A percentile compares a stretch with the other conserved stretches of the same genome.
phyloP scores from a whole-genome alignment of 2,113 vertebrate species.

The Rhea pennata region DNA sequence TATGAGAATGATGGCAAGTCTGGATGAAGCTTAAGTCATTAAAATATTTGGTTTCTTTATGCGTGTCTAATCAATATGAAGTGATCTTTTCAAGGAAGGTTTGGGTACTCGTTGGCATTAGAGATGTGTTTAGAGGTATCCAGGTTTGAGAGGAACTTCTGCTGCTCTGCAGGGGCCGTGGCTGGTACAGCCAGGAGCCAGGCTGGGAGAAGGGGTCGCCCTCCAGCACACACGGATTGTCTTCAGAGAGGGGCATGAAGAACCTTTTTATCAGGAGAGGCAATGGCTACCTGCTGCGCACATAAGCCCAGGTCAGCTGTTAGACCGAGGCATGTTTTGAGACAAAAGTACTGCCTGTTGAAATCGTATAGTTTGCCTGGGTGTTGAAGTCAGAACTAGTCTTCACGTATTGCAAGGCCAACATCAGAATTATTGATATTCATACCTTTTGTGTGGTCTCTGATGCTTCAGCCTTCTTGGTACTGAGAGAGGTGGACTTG shows the following conservation, averaged over 20 bases:
- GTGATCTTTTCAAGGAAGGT: neutral
- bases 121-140: no score
- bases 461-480: neutral
- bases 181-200: neutral
- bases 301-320: neutral
- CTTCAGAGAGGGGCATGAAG: neutral
- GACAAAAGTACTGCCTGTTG: neutral
- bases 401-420: neutral
- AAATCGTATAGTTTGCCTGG: neutral
- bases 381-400: neutral
- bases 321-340: neutral
- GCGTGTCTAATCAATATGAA: neutral
- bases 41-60: neutral
- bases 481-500: accelerated
- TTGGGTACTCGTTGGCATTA: neutral
- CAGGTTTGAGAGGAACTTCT: neutral
- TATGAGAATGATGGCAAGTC: neutral
- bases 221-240: neutral
- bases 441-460: neutral
- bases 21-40: neutral
- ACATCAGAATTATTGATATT: neutral
- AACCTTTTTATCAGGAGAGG: neutral
- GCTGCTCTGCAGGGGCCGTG: neutral
- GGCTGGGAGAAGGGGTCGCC: neutral
- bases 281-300: neutral